phyloP scores from a whole-genome alignment of 1,140 invertebrate genomes.

The Drosophila sp. region DNA sequence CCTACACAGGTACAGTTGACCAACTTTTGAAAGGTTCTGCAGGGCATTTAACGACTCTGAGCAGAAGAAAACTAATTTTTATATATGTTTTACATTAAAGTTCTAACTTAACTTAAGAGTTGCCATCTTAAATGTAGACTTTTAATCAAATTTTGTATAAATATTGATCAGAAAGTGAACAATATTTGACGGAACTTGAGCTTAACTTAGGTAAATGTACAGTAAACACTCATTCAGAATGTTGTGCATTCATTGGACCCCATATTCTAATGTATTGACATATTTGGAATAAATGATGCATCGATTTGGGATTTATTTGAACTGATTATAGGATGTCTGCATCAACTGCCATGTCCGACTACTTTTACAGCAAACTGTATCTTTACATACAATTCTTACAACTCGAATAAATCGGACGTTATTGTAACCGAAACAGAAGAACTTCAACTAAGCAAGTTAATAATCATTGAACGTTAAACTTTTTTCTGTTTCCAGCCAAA shows the following conservation, averaged over 20 bases:
- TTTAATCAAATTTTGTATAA: conserved; percentile 9
- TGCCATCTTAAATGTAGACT: conserved; percentile 4
- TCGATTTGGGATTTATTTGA: background rate
- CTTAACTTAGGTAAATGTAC: background rate
- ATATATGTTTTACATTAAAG: conserved; percentile 5
- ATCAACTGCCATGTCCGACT: too few relatives aligned
- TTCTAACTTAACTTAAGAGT: conserved; percentile 2
- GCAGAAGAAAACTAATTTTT: background rate
- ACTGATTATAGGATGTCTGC: background rate
- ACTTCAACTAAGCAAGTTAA: too few relatives aligned
- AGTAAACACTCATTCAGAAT: background rate
- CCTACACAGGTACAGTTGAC: conserved; percentile 5
- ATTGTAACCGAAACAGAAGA: too few relatives aligned
- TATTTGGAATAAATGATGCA: conserved; percentile 1
- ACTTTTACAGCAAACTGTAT: too few relatives aligned
- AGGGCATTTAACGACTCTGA: background rate
- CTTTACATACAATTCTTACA: too few relatives aligned
- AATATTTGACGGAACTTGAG: background rate
- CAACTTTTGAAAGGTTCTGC: conserved; percentile 5
- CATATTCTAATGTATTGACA: background rate
- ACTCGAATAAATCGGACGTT: too few relatives aligned
- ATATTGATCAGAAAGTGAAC: conserved; percentile 9
- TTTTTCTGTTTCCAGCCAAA: too few relatives aligned
- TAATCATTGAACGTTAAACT: too few relatives aligned
- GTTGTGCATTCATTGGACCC: conserved; percentile 3